phyloP scores from a whole-genome alignment of 2,888 invertebrate genomes.

The Tenthredo mesomela region DNA sequence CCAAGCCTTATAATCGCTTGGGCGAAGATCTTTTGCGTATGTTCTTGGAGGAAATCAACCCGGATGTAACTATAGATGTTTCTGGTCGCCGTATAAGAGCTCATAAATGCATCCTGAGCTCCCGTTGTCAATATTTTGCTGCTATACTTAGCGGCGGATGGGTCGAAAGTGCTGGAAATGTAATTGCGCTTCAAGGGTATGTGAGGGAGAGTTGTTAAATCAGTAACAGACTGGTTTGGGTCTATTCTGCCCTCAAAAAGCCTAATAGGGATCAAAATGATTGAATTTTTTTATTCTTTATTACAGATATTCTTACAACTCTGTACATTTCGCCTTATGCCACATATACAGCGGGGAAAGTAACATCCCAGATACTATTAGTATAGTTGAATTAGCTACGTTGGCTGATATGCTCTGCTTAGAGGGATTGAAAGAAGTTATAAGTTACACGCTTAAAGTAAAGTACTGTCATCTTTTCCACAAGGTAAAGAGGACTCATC shows the following conservation, averaged over 20 bases:
- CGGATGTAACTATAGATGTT: constrained; percentile 92
- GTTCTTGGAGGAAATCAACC: constrained; percentile 94
- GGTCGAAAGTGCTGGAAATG: constrained; percentile 89
- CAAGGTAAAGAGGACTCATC: constrained; percentile 80
- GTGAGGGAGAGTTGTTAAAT: constrained; percentile 49
- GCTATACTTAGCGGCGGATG: constrained; percentile 93
- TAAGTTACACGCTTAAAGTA: constrained; percentile 91
- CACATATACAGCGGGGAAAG: constrained; percentile 97
- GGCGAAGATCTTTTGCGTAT: constrained; percentile 94
- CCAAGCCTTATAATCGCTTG: constrained; percentile 79
- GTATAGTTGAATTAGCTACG: constrained; percentile 92
- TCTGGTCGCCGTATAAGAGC: constrained; percentile 91
- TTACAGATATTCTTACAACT: constrained; percentile 88
- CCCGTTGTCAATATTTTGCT: constrained; percentile 95
- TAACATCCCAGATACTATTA: constrained; percentile 92
- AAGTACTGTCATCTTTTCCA: constrained; percentile 98
- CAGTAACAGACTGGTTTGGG: background rate
- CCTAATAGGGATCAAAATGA: background rate
- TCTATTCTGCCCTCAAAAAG: background rate
- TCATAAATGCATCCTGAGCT: constrained; percentile 95
- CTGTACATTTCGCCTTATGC: constrained; percentile 94
- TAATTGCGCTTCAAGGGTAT: constrained; percentile 91
- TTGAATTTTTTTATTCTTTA: constrained; percentile 37
- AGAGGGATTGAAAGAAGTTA: constrained; percentile 95
- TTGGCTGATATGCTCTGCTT: constrained; percentile 94